These are phyloP conservation scores for Bombus waltoni DNA, from an alignment of 1,140 invertebrate species.

Conservation along the genomic window DNA sequence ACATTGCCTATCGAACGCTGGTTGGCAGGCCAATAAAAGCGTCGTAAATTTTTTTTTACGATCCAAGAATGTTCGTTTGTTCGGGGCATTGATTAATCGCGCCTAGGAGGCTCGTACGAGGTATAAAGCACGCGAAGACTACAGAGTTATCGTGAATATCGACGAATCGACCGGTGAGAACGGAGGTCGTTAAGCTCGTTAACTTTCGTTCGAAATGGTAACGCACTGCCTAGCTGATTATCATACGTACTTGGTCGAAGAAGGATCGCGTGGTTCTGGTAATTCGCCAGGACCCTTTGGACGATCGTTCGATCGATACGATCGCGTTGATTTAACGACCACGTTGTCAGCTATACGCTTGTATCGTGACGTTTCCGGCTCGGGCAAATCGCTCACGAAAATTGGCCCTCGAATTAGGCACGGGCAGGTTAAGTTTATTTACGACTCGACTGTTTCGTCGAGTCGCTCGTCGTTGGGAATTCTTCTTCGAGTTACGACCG, in stretches of 20 bases:
- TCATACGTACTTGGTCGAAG: background rate
- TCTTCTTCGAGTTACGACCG: too few relatives aligned
- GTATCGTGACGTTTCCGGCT: background rate
- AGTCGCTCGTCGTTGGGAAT: background rate
- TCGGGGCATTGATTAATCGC: slow-evolving; percentile 27
- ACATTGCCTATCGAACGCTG: background rate
- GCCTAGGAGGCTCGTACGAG: background rate
- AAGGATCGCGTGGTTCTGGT: background rate
- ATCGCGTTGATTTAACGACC: background rate
- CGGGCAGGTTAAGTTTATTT: background rate
- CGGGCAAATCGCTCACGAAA: background rate
- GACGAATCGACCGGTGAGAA: slow-evolving; percentile 35
- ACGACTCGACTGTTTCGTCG: background rate
- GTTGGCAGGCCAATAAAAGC: slow-evolving; percentile 1
- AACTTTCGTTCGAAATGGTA: slow-evolving; percentile 51
- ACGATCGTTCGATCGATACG: slow-evolving; percentile 6
- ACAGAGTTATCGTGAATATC: slow-evolving; percentile 15
- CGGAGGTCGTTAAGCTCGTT: slow-evolving; percentile 60
- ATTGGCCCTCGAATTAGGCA: background rate
- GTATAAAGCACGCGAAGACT: background rate
- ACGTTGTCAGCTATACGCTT: background rate
- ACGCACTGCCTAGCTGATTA: slow-evolving; percentile 11
- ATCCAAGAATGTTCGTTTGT: background rate
- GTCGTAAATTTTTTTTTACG: slow-evolving; percentile 9
- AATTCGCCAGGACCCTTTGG: background rate